A percentile compares a stretch with the other conserved stretches of the same genome.
phyloP scores from a whole-genome alignment of 2,888 invertebrate species.

The Papilio elwesi region DNA sequence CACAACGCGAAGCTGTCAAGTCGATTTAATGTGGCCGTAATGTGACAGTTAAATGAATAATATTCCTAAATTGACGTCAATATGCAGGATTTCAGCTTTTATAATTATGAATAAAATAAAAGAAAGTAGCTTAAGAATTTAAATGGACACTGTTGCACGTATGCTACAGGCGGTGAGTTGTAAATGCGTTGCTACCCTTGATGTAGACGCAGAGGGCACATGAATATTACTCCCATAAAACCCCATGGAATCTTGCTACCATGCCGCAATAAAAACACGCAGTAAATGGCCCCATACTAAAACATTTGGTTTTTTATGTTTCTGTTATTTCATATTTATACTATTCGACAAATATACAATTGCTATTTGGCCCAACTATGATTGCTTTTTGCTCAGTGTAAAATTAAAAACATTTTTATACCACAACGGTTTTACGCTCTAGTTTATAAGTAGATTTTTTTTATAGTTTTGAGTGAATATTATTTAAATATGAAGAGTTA shows the following conservation, averaged over 20 bases:
- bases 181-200: no score
- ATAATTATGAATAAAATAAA: no score
- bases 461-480: neutral
- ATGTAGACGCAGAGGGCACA: no score
- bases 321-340: neutral
- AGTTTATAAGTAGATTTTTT: constrained; percentile 1
- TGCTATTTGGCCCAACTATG: neutral
- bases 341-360: neutral
- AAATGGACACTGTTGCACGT: no score
- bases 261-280: no score
- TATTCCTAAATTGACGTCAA: neutral
- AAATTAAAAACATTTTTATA: constrained; percentile 4
- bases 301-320: neutral
- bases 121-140: no score
- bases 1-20: neutral
- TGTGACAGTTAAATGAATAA: neutral
- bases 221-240: no score
- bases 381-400: constrained; percentile 7
- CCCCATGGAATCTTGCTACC: no score
- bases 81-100: neutral
- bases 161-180: no score
- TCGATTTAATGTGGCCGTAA: constrained; percentile 1
- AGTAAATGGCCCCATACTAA: no score
- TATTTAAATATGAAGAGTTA: neutral
- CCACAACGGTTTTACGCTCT: constrained; percentile 7